Evolutionary conservation across 2,797 vertebrate genomes (phyloP), one percentile per base, ranked within the genome.

Genomic region (Pelodytes ibericus): DNA sequence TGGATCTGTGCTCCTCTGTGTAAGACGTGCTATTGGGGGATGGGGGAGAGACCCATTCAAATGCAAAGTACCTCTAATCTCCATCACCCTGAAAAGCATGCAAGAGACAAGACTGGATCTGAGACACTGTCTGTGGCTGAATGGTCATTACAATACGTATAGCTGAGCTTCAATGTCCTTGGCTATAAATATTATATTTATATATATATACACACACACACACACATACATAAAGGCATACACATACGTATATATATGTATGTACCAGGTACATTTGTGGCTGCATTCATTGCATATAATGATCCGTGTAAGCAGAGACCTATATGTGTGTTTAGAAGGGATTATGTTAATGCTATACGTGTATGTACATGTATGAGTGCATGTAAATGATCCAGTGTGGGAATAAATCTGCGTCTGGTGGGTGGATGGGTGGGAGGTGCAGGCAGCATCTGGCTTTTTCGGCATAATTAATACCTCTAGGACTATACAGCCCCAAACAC

Each of bases 381-480:
- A 16, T 26, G 24, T 26, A 2, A 24, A 11, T 56, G 22, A 24
- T 2, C 27, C 8, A 2, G 36, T 60, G 16, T 47, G 16, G 44
- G 16, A 15, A 47, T 5, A 36, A 36, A 53, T 39, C 16, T 29
- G 2, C 18, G 44, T 76, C n/a, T 26, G 22, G 65, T 33, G 68
- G 64, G 66, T 44, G 74, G 56, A 39, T 39, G 22, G 16, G 30
- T 44, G 49, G 68, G 75, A 72, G 70, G 63, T 47, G 51, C n/a
- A 66, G 62, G 56, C 41, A 59, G 69, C 76, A 79, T 41, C 76
- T 56, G 76, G 63, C 63, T 56, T 67, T 41, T 30, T 53, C 29
- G 13, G 25, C 56, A 78, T 78, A 78, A 78, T 68, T 67, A 78
- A 72, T 78, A 29, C 70, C 69, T 67, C 56, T 11, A 72, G 69